Conservation (phyloP, 2,113 vertebrate genomes). For the Halichoerus grypus region DNA sequence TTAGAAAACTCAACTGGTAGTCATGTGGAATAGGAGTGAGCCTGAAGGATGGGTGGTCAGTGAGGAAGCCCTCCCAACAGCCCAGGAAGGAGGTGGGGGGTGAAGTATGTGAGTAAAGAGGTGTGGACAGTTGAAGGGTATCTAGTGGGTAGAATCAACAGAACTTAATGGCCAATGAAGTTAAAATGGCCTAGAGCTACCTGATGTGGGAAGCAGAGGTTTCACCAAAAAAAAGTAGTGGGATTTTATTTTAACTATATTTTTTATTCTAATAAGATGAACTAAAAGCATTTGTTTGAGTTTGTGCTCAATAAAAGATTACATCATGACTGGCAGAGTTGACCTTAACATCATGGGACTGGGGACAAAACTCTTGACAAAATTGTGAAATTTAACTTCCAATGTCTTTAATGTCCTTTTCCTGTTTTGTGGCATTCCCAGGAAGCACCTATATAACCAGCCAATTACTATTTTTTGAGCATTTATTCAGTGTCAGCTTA, state of each 20-base stretch:
- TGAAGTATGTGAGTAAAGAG: not conserved
- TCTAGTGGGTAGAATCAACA: too few species aligned
- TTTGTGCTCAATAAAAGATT: not conserved
- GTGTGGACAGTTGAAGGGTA: not conserved
- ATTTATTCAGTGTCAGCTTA: not conserved
- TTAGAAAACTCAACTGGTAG: not conserved
- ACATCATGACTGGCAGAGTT: too few species aligned
- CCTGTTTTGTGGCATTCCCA: not conserved
- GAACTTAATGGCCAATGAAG: not conserved
- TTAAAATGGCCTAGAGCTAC: not conserved
- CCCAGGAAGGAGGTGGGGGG: too few species aligned
- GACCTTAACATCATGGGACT: not conserved
- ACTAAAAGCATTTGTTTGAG: not conserved
- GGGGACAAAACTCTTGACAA: not conserved
- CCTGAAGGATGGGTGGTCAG: not conserved
- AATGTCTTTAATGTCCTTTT: not conserved
- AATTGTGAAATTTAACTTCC: not conserved
- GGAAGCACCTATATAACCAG: not conserved
- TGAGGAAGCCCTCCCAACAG: not conserved
- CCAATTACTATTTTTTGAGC: not conserved
- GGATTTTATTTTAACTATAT: not conserved
- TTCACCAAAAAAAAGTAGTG: not conserved
- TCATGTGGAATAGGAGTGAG: not conserved
- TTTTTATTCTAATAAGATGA: not conserved
- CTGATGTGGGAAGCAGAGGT: accelerated